A percentile compares a stretch with the other conserved stretches of the same genome.
These are phyloP conservation scores for Chironex yamaguchii DNA, from an alignment of 30 jellyfish, hydroid and myxozoan species.

Conservation along the genomic window DNA sequence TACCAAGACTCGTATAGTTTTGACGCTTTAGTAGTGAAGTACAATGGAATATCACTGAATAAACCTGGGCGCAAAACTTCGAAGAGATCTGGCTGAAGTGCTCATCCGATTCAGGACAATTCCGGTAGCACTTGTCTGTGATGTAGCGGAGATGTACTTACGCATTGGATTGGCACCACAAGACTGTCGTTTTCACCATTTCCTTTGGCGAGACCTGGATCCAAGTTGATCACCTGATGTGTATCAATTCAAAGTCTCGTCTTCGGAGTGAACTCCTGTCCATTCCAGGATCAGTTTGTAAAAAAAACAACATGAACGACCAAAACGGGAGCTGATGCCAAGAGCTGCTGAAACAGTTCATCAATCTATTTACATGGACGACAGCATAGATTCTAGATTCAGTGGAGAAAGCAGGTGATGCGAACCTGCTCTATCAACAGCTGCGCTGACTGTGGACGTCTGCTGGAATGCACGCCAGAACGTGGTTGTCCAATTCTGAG, in stretches of 20 bases:
- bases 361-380: slow-evolving; percentile 76
- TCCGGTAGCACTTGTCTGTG: not conserved
- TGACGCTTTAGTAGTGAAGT: too few species aligned
- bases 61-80: not conserved
- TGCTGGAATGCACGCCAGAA: slow-evolving; percentile 83
- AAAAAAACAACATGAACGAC: slow-evolving; percentile 23
- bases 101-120: not conserved
- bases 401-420: slow-evolving; percentile 20
- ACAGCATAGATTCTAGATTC: slow-evolving; percentile 78
- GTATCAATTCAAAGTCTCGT: slow-evolving; percentile 44
- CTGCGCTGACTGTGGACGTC: slow-evolving; percentile 25
- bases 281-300: slow-evolving; percentile 67
- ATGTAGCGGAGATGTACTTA: not conserved
- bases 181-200: not conserved
- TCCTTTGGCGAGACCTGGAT: not conserved
- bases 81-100: not conserved
- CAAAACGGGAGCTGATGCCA: slow-evolving; percentile 4
- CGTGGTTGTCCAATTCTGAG: slow-evolving; percentile 67
- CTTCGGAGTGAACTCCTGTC: slow-evolving; percentile 56
- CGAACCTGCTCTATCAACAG: slow-evolving; percentile 44
- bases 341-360: slow-evolving; percentile 69
- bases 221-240: not conserved
- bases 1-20: not conserved
- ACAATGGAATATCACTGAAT: not conserved
- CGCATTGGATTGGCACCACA: not conserved